Conservation (phyloP, 2,797 vertebrate genomes). For the Argyrosomus regius region DNA sequence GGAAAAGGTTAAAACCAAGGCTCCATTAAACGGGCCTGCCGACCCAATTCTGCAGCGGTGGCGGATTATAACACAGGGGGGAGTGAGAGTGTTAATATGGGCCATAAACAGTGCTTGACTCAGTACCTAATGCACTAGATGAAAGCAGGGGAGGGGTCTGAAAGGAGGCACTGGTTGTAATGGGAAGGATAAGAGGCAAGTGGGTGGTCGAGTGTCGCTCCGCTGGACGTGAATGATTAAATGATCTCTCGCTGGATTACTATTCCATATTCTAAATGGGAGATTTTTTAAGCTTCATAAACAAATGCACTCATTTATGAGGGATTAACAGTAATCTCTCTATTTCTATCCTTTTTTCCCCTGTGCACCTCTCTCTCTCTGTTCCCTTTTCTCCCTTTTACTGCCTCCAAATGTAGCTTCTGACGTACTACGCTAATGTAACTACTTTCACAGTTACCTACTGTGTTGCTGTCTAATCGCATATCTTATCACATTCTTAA, state of each 20-base stretch:
- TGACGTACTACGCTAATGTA: slow-evolving; percentile 32
- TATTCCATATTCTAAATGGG: slow-evolving; percentile 91
- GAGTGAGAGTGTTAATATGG: slow-evolving; percentile 81
- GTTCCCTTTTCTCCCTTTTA: slow-evolving; percentile 46
- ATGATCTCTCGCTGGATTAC: slow-evolving; percentile 85
- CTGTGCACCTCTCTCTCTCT: slow-evolving; percentile 48
- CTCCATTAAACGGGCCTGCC: slow-evolving; percentile 75
- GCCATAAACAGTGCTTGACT: slow-evolving; percentile 62
- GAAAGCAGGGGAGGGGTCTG: slow-evolving; percentile 37
- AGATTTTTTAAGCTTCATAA: slow-evolving; percentile 88
- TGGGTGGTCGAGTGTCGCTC: slow-evolving; percentile 57
- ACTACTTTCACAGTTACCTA: slow-evolving; percentile 35
- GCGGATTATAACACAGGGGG: slow-evolving; percentile 78
- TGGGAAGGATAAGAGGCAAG: slow-evolving; percentile 68
- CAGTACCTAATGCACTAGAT: slow-evolving; percentile 64
- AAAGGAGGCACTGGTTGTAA: slow-evolving; percentile 67
- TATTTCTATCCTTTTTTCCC: slow-evolving; percentile 76
- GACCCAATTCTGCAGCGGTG: slow-evolving; percentile 73
- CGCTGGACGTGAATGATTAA: slow-evolving; percentile 82
- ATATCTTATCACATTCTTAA: slow-evolving; percentile 22
- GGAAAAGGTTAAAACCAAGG: slow-evolving; percentile 72
- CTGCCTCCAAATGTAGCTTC: slow-evolving; percentile 44
- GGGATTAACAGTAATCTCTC: slow-evolving; percentile 89
- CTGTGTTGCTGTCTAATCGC: background rate
- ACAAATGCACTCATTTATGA: slow-evolving; percentile 89